phyloP scores from a whole-genome alignment of 2,797 vertebrate genomes.

The Chaenodraco wilsoni region DNA sequence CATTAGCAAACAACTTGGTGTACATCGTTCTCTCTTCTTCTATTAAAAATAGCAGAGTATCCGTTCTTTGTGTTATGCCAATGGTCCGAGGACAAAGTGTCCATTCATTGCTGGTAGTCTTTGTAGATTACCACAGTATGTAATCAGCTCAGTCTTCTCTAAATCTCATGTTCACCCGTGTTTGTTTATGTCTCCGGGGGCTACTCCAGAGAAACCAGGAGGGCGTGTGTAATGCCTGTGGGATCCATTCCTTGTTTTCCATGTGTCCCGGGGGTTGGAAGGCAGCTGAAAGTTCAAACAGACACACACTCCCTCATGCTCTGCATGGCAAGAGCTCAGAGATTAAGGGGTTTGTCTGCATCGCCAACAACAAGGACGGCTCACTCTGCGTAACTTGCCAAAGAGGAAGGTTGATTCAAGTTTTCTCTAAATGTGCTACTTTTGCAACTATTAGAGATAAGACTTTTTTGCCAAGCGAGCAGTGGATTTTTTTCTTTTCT shows the following conservation, averaged over 20 bases:
- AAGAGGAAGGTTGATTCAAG: slow-evolving; percentile 69
- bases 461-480: slow-evolving; percentile 48
- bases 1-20: slow-evolving; percentile 15
- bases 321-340: slow-evolving; percentile 78
- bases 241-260: slow-evolving; percentile 84
- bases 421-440: slow-evolving; percentile 57
- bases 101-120: slow-evolving; percentile 54
- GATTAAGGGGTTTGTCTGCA: slow-evolving; percentile 81
- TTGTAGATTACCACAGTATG: slow-evolving; percentile 56
- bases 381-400: slow-evolving; percentile 72
- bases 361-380: slow-evolving; percentile 71
- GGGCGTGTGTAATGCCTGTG: slow-evolving; percentile 68
- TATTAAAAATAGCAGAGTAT: slow-evolving; percentile 31
- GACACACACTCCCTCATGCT: slow-evolving; percentile 78
- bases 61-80: slow-evolving; percentile 39
- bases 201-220: slow-evolving; percentile 56
- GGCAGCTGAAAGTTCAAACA: slow-evolving; percentile 83
- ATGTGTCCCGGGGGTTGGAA: slow-evolving; percentile 77
- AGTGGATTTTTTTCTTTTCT: slow-evolving; percentile 59
- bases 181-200: slow-evolving; percentile 60
- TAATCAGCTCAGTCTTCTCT: slow-evolving; percentile 50
- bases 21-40: slow-evolving; percentile 11
- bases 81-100: slow-evolving; percentile 46
- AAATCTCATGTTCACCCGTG: slow-evolving; percentile 44
- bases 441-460: slow-evolving; percentile 54